These are phyloP conservation scores for Choloepus didactylus DNA, from an alignment of 2,797 vertebrate species.

Conservation along the genomic window DNA sequence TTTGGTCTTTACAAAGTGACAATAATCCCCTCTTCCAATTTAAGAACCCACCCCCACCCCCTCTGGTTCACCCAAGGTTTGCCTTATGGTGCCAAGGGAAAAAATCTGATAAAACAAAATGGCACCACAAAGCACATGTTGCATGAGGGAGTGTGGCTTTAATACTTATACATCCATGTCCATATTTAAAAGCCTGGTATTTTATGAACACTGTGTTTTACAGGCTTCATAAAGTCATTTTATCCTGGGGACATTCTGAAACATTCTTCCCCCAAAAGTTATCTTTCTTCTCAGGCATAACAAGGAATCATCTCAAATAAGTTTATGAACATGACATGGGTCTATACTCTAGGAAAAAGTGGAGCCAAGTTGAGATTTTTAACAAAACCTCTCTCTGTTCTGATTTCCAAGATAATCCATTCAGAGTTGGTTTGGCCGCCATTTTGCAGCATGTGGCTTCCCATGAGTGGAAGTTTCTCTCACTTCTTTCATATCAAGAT, in stretches of 20 bases:
- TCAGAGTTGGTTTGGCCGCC: accelerated
- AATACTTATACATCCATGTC: not conserved
- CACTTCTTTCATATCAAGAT: too few species aligned
- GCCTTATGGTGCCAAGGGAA: not conserved
- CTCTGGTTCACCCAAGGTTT: not conserved
- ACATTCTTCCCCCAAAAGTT: accelerated
- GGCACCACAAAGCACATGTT: not conserved
- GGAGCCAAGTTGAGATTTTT: not conserved
- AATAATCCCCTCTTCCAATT: not conserved
- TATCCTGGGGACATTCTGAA: accelerated
- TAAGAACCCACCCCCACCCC: not conserved
- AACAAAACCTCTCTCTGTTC: accelerated
- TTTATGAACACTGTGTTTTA: not conserved
- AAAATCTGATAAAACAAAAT: not conserved
- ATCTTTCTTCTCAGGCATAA: accelerated
- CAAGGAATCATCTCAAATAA: not conserved
- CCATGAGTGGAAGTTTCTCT: not conserved
- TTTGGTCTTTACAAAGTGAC: not conserved
- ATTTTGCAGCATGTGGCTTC: too few species aligned
- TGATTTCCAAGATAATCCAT: too few species aligned
- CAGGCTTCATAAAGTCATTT: too few species aligned
- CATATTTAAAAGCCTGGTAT: not conserved
- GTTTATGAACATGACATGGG: accelerated
- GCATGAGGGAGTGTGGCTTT: too few species aligned
- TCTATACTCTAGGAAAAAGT: accelerated